Evolutionary conservation across 2,888 invertebrate genomes (phyloP), one percentile per base, ranked within the genome.

Genomic region (Opisthograptis luteolata): DNA sequence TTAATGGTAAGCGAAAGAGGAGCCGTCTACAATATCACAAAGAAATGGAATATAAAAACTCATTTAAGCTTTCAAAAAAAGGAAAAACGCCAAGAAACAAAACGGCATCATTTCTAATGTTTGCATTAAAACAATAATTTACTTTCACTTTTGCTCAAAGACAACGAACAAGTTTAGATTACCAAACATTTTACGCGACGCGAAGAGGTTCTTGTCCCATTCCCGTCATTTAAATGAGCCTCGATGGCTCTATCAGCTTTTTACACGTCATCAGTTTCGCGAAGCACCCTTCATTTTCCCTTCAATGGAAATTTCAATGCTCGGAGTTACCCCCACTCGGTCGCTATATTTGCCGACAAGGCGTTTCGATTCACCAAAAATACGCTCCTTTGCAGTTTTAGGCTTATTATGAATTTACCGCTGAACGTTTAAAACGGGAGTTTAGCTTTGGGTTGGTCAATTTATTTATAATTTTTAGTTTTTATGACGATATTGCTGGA

Each of bases 241-340:
- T 68, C 67, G 76, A 81, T 81, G 80, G 79, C 80, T 82, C 84
- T 84, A 86, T 86, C 85, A 73, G 77, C 70, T 76, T 82, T 78
- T 81, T 75, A 78, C 82, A 84, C 81, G 86, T 87, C 87, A 87
- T 87, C 87, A 83, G 74, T 86, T 86, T 84, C 72, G 50, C 66
- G 62, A 62, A 81, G 81, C 68, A 73, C 79, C 79, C 85, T 85
- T 80, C 77, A 81, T 78, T 77, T 73, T 73, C 68, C 73, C 74
- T 75, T 76, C 73, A 80, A 82, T 78, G 73, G 70, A 77, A 78
- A 75, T 79, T 83, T 73, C 70, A 78, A 73, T 69, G 68, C 67
- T 63, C 65, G 68, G 66, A 70, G 68, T 64, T 66, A 62, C 65
- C 60, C 63, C 64, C 63, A 62, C 64, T 47, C 53, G 41, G 25